These are phyloP conservation scores for Montifringilla adamsi DNA, from an alignment of 2,113 vertebrate genomes.

Conservation along the genomic window DNA sequence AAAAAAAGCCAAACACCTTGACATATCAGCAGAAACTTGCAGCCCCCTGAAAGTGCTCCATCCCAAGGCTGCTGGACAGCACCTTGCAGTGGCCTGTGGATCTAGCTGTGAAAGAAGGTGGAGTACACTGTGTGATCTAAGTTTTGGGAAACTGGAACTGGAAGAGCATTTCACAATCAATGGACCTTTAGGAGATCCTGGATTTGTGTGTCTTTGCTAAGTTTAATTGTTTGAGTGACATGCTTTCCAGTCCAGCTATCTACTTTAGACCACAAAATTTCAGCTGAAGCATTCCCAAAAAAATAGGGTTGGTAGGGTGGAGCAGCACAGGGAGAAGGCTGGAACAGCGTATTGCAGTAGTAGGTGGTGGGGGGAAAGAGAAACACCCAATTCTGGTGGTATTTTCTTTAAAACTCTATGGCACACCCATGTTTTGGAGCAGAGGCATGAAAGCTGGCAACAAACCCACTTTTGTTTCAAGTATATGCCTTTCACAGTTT, in stretches of 20 bases:
- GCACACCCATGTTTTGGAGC: neutral
- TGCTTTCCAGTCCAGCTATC: neutral
- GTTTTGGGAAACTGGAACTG: neutral
- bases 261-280: neutral
- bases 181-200: neutral
- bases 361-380: fast-evolving
- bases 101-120: neutral
- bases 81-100: neutral
- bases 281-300: neutral
- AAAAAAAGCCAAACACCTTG: neutral
- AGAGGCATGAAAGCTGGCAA: constrained; percentile 1
- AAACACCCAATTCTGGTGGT: neutral
- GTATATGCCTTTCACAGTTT: neutral
- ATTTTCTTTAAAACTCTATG: neutral
- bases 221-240: neutral
- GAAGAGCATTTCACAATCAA: neutral
- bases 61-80: neutral
- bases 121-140: fast-evolving
- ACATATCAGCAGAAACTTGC: neutral
- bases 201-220: neutral
- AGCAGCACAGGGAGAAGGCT: neutral
- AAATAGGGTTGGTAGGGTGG: neutral
- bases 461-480: neutral
- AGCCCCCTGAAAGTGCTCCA: neutral
- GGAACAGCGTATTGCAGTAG: neutral